These are phyloP conservation scores for Limnothrissa miodon DNA, from an alignment of 2,113 vertebrate genomes.

Conservation along the genomic window DNA sequence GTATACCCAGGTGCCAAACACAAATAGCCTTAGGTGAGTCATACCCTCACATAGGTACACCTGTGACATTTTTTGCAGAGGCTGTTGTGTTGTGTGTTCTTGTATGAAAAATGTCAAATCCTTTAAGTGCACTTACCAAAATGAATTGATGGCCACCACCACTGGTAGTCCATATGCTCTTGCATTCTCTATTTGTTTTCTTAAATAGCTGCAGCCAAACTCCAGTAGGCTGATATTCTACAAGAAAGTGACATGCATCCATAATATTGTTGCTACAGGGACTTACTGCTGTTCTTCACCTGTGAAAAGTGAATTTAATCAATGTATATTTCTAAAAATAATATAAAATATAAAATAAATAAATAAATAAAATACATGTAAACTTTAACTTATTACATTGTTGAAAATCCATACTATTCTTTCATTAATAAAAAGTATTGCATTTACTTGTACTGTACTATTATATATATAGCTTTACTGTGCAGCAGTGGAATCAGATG, in stretches of 20 bases:
- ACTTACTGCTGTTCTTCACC: background rate
- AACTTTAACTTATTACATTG: background rate
- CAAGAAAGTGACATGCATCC: background rate
- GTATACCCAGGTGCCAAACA: background rate
- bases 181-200: conserved; percentile 81
- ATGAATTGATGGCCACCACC: conserved; percentile 81
- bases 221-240: conserved; percentile 78
- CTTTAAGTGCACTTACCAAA: conserved; percentile 71
- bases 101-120: background rate
- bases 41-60: background rate
- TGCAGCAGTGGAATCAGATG: too few species aligned
- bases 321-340: background rate
- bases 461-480: too few species aligned
- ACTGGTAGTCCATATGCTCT: conserved; percentile 77
- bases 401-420: background rate
- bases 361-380: background rate
- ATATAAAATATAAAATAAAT: too few species aligned
- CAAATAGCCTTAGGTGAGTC: background rate
- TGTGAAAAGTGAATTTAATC: background rate
- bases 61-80: background rate
- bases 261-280: background rate
- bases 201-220: conserved; percentile 79
- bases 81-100: background rate
- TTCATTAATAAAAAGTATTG: background rate
- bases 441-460: too few species aligned